A percentile compares a stretch with the other conserved stretches of the same genome.
phyloP scores from a whole-genome alignment of 1,140 invertebrate species.

The Dolichoris vasculosae region DNA sequence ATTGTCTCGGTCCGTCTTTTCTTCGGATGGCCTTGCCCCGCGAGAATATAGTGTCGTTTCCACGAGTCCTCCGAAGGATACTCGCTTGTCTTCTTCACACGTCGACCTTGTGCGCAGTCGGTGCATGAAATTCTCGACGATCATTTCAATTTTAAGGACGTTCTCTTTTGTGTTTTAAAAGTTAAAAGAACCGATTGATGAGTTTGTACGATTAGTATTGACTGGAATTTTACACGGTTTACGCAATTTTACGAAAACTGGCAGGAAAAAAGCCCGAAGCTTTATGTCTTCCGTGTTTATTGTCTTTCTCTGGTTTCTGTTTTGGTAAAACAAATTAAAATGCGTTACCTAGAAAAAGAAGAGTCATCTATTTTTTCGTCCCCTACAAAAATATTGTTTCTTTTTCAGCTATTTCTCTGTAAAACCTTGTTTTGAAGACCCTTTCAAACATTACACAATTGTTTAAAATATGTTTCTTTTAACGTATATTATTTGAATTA shows the following conservation, averaged over 20 bases:
- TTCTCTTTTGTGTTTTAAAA: not conserved
- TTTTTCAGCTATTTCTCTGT: not conserved
- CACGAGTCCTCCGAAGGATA: constrained; percentile 1
- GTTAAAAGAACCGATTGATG: not conserved
- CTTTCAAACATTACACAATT: not conserved
- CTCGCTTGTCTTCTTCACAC: not conserved
- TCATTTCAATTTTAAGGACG: not conserved
- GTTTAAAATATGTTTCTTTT: not conserved
- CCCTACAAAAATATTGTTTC: not conserved
- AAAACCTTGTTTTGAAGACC: not conserved
- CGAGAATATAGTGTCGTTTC: constrained; percentile 15
- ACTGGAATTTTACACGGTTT: constrained; percentile 22
- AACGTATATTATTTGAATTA: not conserved
- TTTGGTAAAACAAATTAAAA: constrained; percentile 21
- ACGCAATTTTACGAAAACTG: constrained; percentile 7
- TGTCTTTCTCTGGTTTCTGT: not conserved
- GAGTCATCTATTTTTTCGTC: not conserved
- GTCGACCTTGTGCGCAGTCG: not conserved
- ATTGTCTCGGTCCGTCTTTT: not conserved
- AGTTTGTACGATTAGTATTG: not conserved
- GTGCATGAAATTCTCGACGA: not conserved
- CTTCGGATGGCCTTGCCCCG: not conserved
- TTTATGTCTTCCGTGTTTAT: not conserved
- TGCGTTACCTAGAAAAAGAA: not conserved
- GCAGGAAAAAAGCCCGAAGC: too few relatives aligned